phyloP scores from a whole-genome alignment of 2,888 invertebrate species.

The Hirudinaria manillensis region DNA sequence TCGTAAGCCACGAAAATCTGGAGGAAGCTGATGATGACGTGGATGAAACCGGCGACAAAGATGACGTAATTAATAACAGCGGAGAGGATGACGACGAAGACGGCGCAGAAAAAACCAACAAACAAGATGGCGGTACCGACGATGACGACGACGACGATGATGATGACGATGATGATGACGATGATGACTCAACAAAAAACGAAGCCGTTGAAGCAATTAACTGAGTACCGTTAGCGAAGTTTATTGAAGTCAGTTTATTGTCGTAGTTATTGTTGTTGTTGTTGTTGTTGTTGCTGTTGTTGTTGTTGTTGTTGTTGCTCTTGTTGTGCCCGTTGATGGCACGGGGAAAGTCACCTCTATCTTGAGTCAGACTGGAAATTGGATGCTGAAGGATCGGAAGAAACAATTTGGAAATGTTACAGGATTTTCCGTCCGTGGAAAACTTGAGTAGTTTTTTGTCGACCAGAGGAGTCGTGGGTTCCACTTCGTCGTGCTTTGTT shows the following conservation, averaged over 20 bases:
- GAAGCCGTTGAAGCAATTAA: not conserved
- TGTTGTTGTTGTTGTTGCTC: not conserved
- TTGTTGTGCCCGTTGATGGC: not conserved
- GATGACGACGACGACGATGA: not conserved
- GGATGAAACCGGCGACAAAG: conserved; percentile 3
- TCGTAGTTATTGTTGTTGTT: not conserved
- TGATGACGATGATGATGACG: conserved; percentile 15
- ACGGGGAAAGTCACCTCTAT: too few species aligned
- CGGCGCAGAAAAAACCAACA: not conserved
- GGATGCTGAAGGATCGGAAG: not conserved
- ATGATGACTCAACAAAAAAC: not conserved
- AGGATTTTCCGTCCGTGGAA: not conserved
- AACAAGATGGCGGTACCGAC: not conserved
- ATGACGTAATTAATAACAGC: not conserved
- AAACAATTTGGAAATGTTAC: not conserved
- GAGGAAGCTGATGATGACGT: conserved; percentile 17
- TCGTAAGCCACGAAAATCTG: conserved; percentile 4
- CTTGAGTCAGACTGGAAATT: too few species aligned
- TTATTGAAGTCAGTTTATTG: not conserved
- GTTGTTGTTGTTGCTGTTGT: not conserved
- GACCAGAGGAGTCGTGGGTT: not conserved
- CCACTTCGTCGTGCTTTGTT: not conserved
- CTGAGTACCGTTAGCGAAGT: not conserved
- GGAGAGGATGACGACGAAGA: not conserved
- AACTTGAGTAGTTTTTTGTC: not conserved